Percentiles rank a stretch among this genome's conserved stretches.
Conservation (phyloP, 2,797 vertebrate genomes). For the Pangasius larnaudii region DNA sequence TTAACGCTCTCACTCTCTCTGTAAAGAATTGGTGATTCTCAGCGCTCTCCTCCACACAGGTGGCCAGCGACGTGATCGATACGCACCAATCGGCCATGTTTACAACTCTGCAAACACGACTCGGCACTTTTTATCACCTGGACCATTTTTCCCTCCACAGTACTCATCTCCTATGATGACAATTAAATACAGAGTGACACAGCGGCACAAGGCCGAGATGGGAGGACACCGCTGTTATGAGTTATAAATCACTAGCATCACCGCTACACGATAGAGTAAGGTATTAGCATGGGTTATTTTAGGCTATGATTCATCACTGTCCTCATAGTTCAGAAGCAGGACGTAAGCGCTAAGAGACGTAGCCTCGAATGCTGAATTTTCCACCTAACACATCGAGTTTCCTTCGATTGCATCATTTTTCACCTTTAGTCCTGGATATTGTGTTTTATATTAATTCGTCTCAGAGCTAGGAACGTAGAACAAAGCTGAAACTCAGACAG, state of each 20-base stretch:
- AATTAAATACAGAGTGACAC: not conserved
- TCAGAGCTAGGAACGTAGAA: not conserved
- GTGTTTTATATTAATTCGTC: not conserved
- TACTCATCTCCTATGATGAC: not conserved
- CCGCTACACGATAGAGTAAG: not conserved
- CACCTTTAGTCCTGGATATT: constrained; percentile 12
- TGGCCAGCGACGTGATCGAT: constrained; percentile 5
- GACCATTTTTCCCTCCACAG: not conserved
- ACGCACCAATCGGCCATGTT: constrained; percentile 1
- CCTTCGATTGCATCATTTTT: constrained; percentile 7
- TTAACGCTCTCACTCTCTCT: not conserved
- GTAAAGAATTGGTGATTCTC: not conserved
- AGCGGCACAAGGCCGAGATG: not conserved
- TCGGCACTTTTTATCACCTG: not conserved
- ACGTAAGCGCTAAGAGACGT: not conserved
- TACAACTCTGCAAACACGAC: not conserved
- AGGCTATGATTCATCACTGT: constrained; percentile 36
- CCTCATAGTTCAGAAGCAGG: constrained; percentile 34
- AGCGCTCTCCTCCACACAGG: not conserved
- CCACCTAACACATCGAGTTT: constrained; percentile 3
- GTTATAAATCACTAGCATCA: constrained; percentile 9
- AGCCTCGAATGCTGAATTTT: not conserved
- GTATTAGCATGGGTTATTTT: constrained; percentile 42
- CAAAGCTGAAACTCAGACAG: not conserved
- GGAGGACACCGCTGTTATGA: not conserved